phyloP scores from a whole-genome alignment of 1,140 invertebrate species.

The Xylocopa sonorina region DNA sequence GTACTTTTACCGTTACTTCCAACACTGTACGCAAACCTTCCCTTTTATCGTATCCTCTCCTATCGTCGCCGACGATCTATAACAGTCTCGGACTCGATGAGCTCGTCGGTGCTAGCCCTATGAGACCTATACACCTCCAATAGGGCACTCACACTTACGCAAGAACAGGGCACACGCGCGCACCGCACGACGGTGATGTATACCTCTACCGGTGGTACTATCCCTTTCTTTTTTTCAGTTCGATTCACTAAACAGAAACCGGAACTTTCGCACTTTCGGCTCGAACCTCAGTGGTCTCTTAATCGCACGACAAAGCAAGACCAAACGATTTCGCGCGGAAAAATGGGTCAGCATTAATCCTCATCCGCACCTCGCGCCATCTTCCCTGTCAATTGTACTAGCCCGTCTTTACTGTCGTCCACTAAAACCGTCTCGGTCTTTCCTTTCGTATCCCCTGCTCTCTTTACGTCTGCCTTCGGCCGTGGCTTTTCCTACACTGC shows the following conservation, averaged over 20 bases:
- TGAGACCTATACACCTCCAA: neutral
- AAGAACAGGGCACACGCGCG: conserved; percentile 37
- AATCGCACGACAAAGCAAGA: conserved; percentile 44
- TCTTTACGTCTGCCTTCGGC: conserved; percentile 6
- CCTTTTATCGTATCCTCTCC: conserved; percentile 2
- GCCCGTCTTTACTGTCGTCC: conserved; percentile 49
- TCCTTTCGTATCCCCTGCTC: conserved; percentile 26
- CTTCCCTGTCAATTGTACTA: conserved; percentile 73
- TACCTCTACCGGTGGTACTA: neutral
- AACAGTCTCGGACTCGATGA: too few relatives aligned
- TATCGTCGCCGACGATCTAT: neutral
- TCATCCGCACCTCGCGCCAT: conserved; percentile 75
- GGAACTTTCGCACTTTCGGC: conserved; percentile 2
- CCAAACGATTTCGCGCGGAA: conserved; percentile 55
- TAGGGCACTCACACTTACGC: conserved; percentile 45
- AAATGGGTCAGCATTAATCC: conserved; percentile 76
- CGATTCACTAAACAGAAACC: conserved; percentile 10
- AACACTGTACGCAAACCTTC: neutral
- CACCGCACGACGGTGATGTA: conserved; percentile 22
- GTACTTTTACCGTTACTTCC: conserved; percentile 4
- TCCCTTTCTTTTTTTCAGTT: neutral
- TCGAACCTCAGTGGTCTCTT: conserved; percentile 41
- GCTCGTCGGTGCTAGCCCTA: conserved; percentile 10
- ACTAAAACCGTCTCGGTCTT: conserved; percentile 19
- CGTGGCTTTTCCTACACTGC: neutral